Evolutionary conservation across 2,113 vertebrate species (phyloP), one percentile per base, ranked within the genome.

Genomic region (Ochotona princeps): DNA sequence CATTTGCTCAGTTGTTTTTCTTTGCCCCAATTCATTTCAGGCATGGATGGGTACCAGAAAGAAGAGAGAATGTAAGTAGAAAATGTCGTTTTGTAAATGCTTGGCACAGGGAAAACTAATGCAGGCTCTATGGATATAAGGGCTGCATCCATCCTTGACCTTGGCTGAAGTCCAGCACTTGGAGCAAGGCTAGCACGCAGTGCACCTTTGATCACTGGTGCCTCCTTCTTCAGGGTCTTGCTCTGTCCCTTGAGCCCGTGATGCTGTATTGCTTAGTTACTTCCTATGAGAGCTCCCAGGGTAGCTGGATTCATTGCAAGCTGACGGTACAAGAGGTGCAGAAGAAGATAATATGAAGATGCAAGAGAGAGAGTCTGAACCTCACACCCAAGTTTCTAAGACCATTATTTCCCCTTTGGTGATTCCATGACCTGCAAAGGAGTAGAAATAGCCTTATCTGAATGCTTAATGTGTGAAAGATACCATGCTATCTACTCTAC

Each of bases 51-150:
- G 87, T 91, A 95, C 60, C 80, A 84, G 97, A 98, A 17, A 97
- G 91, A 95, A 98, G 92, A 92, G 92, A 92, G 60, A 97, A 98
- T 57, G 98, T 98, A 96, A 98, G 98, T 98, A 51, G 18, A 20
- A 47, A 87, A 32, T 17, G 17, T 44, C 67, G 17, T 20, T 17
- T 12, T 38, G 70, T 85, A 61, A 91, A 30, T 72, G 74, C 30
- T 61, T 25, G 32, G 60, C 12, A 2, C 2, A 1, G 80, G 35
- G 85, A 44, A 83, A 38, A 12, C 14, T 35, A 23, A 30, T 1
- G 9, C 2, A 28, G 84, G 51, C 25, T 92, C 32, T 15, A 0
- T n/a, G 60, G 67, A 65, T 18, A 3, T 26, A 0, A 11, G 54
- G 76, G 21, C 20, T 51, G 0, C 17, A 14, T 23, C 28, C 23